Conservation (phyloP, 1,140 invertebrate genomes). For the Ips nitidus region DNA sequence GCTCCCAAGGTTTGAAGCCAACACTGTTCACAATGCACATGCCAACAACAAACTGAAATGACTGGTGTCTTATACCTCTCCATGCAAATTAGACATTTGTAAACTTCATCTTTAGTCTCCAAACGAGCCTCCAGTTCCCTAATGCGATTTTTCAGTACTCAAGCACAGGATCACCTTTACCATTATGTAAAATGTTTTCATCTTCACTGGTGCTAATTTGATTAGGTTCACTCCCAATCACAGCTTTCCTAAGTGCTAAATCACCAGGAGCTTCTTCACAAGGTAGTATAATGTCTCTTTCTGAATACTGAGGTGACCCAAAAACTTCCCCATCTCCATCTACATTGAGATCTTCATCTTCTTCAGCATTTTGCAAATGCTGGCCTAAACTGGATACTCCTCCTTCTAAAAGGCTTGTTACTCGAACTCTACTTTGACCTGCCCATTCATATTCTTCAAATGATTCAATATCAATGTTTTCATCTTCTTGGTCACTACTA, state of each 20-base stretch:
- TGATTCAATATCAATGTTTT: conserved; percentile 68
- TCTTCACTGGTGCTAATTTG: conserved; percentile 14
- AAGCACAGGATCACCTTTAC: conserved; percentile 64
- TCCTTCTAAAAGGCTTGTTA: conserved; percentile 68
- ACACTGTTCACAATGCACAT: conserved; percentile 92
- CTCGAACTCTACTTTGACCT: conserved; percentile 72
- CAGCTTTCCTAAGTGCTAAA: conserved; percentile 62
- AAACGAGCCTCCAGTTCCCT: conserved; percentile 64
- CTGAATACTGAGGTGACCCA: conserved; percentile 82
- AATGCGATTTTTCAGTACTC: conserved; percentile 72
- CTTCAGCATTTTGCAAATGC: conserved; percentile 55
- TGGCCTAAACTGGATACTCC: conserved; percentile 65
- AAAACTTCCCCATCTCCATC: conserved; percentile 81
- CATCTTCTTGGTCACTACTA: conserved; percentile 63
- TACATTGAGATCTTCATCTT: conserved; percentile 55
- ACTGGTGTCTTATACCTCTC: conserved; percentile 85
- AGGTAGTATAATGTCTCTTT: conserved; percentile 68
- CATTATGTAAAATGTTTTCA: conserved; percentile 9
- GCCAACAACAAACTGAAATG: conserved; percentile 94
- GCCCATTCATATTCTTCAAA: conserved; percentile 85
- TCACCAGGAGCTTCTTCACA: conserved; percentile 57
- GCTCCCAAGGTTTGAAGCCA: conserved; percentile 88
- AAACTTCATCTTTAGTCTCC: conserved; percentile 57
- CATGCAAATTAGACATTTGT: conserved; percentile 87
- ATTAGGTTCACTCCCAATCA: conserved; percentile 51